Conservation (phyloP, 1,140 invertebrate species). For the Steinernema feltiae region DNA sequence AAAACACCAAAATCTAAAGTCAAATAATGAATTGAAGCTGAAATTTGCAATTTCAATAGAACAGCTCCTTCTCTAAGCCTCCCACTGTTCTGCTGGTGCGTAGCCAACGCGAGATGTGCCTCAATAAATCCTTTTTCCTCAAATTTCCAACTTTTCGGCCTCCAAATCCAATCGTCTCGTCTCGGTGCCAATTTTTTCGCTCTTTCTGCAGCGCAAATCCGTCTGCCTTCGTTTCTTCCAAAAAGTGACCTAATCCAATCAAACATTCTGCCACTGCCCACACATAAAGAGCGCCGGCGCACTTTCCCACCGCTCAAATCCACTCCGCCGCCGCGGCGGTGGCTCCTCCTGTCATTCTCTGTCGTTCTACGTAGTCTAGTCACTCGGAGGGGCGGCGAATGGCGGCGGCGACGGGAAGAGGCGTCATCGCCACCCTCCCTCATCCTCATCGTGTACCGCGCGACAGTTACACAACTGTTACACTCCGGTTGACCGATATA, state of each 20-base stretch:
- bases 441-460: background rate
- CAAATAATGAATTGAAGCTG: too few species aligned
- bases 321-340: too few species aligned
- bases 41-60: too few species aligned
- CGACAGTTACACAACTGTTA: background rate
- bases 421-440: background rate
- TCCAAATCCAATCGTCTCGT: background rate
- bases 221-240: background rate
- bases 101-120: too few species aligned
- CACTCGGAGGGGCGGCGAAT: background rate
- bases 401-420: background rate
- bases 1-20: too few species aligned
- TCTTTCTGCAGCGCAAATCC: background rate
- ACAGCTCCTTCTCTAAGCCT: too few species aligned
- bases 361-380: background rate
- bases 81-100: too few species aligned
- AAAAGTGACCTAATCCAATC: background rate
- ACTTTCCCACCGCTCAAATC: background rate
- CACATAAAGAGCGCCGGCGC: background rate
- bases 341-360: background rate
- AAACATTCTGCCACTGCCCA: background rate
- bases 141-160: too few species aligned
- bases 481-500: background rate
- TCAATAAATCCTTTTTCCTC: too few species aligned
- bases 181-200: background rate